Base-by-base conservation (phyloP, 2,797 vertebrate species). In the Notoglanidium macrostoma region DNA sequence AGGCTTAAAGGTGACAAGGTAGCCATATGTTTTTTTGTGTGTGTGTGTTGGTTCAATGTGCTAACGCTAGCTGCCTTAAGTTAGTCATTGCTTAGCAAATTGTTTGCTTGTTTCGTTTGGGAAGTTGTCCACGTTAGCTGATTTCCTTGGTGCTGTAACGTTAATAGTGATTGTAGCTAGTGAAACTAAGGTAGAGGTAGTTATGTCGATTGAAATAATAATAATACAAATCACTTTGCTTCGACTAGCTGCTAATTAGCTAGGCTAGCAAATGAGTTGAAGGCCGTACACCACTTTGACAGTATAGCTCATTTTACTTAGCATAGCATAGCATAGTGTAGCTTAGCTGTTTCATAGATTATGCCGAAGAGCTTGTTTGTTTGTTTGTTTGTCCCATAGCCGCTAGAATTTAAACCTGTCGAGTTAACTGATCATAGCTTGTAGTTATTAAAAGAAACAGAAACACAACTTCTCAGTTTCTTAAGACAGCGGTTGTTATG, bases 1-100 rank as follows among this genome's bases (percentile, higher is more conserved):
- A n/a, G 15, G 46, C 32, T 82, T 23, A 49, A 55, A 74, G 44
- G 29, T 73, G 32, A 32, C 44, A 23, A 65, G 15, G 54, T 35
- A 77, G 32, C 81, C 77, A 86, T 76, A 87, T 81, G 73, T 81
- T 83, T 63, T 80, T n/a, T n/a, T n/a, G n/a, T n/a, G n/a, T n/a
- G n/a, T n/a, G n/a, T 81, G 83, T 81, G 51, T 29, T 54, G 49
- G 15, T 23, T 29, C 14, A 40, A 19, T 32, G 68, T 61, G 79
- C 54, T 63, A 87, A 29, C 26, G 89, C 85, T 84, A 51, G 29
- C 59, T 55, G 61, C 21, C 32, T 51, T 12, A 19, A 49, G 23
- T 73, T 57, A 57, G 4, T n/a, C 35, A 57, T 32, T 79, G 51
- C 61, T 49, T 55, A 61, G 54, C 73, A 85, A 46, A 29, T 73